phyloP scores from a whole-genome alignment of 2,888 invertebrate species.

The Mesorhabditis sp. region DNA sequence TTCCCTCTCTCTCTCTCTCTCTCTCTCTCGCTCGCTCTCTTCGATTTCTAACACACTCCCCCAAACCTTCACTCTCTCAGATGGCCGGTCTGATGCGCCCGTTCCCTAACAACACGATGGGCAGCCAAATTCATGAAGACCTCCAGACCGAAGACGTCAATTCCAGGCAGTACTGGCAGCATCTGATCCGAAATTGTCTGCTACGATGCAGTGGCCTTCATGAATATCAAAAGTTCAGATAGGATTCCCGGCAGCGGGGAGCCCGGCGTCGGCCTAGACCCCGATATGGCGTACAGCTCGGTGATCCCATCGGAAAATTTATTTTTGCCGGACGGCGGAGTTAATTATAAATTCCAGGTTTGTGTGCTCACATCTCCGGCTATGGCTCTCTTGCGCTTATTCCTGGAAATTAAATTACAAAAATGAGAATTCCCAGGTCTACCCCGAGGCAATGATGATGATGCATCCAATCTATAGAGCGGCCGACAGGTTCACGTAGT shows the following conservation, averaged over 20 bases:
- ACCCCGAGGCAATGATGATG: conserved; percentile 54
- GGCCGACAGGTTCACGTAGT: conserved; percentile 48
- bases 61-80: background rate
- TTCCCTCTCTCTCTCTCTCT: no score
- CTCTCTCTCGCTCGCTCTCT: no score
- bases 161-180: conserved; percentile 47
- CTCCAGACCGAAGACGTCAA: conserved; percentile 52
- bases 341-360: conserved; percentile 53
- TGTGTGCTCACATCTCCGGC: background rate
- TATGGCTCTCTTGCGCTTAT: no score
- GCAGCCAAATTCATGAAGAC: conserved; percentile 29
- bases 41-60: no score
- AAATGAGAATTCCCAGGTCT: conserved; percentile 22
- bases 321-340: conserved; percentile 50
- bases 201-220: background rate
- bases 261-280: conserved; percentile 41
- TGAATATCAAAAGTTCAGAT: conserved; percentile 27
- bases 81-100: conserved; percentile 50
- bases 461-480: conserved; percentile 48
- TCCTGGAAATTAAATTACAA: background rate
- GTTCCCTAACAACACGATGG: conserved; percentile 51
- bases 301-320: conserved; percentile 54
- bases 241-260: conserved; percentile 53
- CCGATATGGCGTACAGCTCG: conserved; percentile 21
- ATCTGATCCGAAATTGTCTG: conserved; percentile 36